Evolutionary conservation across 2,888 invertebrate species (phyloP).

Genomic region (Lepidonotus clava): DNA sequence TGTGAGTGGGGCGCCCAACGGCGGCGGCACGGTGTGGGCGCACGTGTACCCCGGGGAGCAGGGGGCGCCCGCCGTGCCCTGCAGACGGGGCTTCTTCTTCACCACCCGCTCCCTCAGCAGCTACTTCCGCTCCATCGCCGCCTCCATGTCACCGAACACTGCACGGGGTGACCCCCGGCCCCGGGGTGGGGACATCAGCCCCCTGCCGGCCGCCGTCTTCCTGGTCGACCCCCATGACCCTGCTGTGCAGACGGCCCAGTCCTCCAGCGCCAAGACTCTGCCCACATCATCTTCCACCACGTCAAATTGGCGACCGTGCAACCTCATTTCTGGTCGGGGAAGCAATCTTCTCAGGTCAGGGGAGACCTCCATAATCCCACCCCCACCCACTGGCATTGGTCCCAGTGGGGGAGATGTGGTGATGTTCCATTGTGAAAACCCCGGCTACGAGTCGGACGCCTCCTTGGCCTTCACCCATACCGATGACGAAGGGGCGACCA

Average conservation of each 20-base stretch:
- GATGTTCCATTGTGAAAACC: slow-evolving; percentile 52
- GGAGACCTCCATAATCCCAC: too few relatives aligned
- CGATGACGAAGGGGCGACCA: slow-evolving; percentile 19
- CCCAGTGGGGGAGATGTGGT: background rate
- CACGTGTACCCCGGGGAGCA: slow-evolving; percentile 30
- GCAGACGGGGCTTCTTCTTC: slow-evolving; percentile 29
- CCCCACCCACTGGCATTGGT: background rate
- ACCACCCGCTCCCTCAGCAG: slow-evolving; percentile 21
- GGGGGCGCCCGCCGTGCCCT: background rate
- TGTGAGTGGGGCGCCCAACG: background rate
- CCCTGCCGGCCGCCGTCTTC: background rate
- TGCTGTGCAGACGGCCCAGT: background rate
- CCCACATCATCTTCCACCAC: too few relatives aligned
- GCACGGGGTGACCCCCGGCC: too few relatives aligned
- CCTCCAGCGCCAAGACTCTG: background rate
- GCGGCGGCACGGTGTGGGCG: slow-evolving; percentile 20
- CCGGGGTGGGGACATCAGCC: background rate
- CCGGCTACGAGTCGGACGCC: slow-evolving; percentile 47
- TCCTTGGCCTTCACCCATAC: background rate
- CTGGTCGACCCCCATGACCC: background rate
- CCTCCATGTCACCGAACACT: too few relatives aligned
- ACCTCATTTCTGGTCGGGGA: background rate
- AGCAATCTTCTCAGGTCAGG: background rate
- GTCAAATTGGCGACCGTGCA: background rate
- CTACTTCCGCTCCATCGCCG: slow-evolving; percentile 35